These are phyloP conservation scores for Paratilapia polleni DNA, from an alignment of 2,113 vertebrate species.

Conservation along the genomic window DNA sequence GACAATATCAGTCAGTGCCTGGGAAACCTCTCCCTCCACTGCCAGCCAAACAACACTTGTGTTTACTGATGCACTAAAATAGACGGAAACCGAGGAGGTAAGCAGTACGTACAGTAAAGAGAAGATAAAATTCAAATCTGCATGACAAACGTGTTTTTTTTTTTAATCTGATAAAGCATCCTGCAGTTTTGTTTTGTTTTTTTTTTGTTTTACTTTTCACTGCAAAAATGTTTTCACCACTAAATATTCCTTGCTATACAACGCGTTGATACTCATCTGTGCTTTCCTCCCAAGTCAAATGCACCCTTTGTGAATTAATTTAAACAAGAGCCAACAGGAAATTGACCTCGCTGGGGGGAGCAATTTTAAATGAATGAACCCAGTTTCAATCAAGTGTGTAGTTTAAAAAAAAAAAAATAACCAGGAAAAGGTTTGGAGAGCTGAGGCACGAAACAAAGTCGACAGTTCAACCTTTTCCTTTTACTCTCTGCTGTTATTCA, in stretches of 20 bases:
- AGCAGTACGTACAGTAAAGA: slow-evolving; percentile 32
- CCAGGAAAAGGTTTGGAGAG: slow-evolving; percentile 38
- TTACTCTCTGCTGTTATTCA: slow-evolving; percentile 49
- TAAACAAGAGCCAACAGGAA: slow-evolving; percentile 62
- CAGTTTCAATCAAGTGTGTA: slow-evolving; percentile 46
- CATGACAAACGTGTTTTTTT: slow-evolving; percentile 2
- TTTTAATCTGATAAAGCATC: slow-evolving; percentile 40
- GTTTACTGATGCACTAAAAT: slow-evolving; percentile 68
- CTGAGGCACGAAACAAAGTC: slow-evolving; percentile 42
- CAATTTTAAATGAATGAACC: slow-evolving; percentile 40
- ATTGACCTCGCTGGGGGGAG: slow-evolving; percentile 11
- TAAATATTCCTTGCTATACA: slow-evolving; percentile 47
- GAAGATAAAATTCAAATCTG: slow-evolving; percentile 32
- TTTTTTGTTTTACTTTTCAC: not conserved
- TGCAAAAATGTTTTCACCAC: slow-evolving; percentile 5
- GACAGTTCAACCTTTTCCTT: slow-evolving; percentile 43
- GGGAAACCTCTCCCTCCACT: slow-evolving; percentile 52
- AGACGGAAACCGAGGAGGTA: slow-evolving; percentile 59
- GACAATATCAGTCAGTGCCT: slow-evolving; percentile 47
- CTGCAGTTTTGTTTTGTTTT: not conserved
- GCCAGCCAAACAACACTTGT: slow-evolving; percentile 39
- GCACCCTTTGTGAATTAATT: slow-evolving; percentile 62
- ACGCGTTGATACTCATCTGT: slow-evolving; percentile 66
- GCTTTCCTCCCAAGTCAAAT: slow-evolving; percentile 47
- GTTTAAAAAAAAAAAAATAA: not conserved